Percentiles rank a stretch among this genome's conserved stretches.
These are phyloP conservation scores for Ectropis crepuscularia DNA, from an alignment of 2,888 invertebrate genomes.

Conservation along the genomic window DNA sequence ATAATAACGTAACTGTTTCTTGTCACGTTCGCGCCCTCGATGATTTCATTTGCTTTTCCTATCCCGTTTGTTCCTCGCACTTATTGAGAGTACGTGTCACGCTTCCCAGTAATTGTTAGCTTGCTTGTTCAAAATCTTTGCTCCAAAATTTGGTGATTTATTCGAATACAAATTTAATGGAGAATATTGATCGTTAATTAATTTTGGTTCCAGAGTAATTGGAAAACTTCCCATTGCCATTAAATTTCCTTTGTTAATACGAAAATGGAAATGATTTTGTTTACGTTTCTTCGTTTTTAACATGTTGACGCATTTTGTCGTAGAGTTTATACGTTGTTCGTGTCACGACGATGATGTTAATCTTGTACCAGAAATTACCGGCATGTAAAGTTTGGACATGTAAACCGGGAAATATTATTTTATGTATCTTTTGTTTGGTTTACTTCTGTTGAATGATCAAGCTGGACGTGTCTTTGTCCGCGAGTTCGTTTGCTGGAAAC, in stretches of 20 bases:
- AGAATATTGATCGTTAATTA: constrained; percentile 28
- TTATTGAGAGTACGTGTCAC: constrained; percentile 31
- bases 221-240: constrained; percentile 8
- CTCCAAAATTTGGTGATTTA: constrained; percentile 15
- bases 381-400: constrained; percentile 9
- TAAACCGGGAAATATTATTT: constrained; percentile 25
- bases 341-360: background rate
- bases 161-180: constrained; percentile 14
- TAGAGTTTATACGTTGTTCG: background rate
- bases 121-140: constrained; percentile 20
- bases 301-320: background rate
- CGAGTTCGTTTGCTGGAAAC: constrained; percentile 61
- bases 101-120: constrained; percentile 26
- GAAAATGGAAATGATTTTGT: background rate
- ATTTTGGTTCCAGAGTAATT: constrained; percentile 15
- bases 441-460: constrained; percentile 39
- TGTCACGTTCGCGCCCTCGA: constrained; percentile 47
- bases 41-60: constrained; percentile 40
- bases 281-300: background rate
- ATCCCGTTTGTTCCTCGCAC: constrained; percentile 33
- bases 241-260: background rate
- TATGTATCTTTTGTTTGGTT: constrained; percentile 51
- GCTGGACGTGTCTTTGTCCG: constrained; percentile 65
- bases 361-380: background rate
- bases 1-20: constrained; percentile 43